Base-by-base conservation (phyloP, 2,888 invertebrate genomes). In the Cepaea hortensis region DNA sequence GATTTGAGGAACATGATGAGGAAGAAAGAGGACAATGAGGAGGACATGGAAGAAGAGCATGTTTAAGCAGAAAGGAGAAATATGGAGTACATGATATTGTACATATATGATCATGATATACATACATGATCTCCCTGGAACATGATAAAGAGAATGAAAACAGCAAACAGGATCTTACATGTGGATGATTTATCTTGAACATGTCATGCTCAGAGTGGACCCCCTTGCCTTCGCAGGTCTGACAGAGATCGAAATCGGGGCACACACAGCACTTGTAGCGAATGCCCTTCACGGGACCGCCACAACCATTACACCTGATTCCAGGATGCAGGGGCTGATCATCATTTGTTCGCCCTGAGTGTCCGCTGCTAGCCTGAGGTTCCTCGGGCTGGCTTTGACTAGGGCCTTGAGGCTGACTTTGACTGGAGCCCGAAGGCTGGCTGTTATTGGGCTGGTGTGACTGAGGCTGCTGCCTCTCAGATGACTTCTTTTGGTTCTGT, bases 241-340 rank as follows among this genome's bases (percentile, higher is more conserved):
- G 94, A 94, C 98, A 98, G 85, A 98, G 95, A 94, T 98, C 98
- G 93, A 95, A 98, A 93, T 98, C 96, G 0, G 95, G 95, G 91
- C 98, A 98, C 85, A 96, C 95, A 35, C 97, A 94, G 93, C 98
- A 98, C 94, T 97, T 98, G 95, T 97, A 98, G 20, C 98, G 96
- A 91, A 96, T 96, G 0, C 98, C 98, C n/a, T 94, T 91, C 7
- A 98, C 95, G 0, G 95, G 92, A 0, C 94, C 92, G 0, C 96
- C 95, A 92, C 98, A 98, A 0, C 95, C 95, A 93, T 98, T 97
- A 92, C 98, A 98, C 7, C 95, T 92, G 0, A 98, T 96, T 0
- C 96, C 95, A 5, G 92, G 91, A 91, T 97, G 97, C 6, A 94
- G n/a, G 6, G 72, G 68, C 23, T 48, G 85, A 46, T 80, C 20